Conservation (phyloP, 2,888 invertebrate species). For the Caenorhabditis sp. region DNA sequence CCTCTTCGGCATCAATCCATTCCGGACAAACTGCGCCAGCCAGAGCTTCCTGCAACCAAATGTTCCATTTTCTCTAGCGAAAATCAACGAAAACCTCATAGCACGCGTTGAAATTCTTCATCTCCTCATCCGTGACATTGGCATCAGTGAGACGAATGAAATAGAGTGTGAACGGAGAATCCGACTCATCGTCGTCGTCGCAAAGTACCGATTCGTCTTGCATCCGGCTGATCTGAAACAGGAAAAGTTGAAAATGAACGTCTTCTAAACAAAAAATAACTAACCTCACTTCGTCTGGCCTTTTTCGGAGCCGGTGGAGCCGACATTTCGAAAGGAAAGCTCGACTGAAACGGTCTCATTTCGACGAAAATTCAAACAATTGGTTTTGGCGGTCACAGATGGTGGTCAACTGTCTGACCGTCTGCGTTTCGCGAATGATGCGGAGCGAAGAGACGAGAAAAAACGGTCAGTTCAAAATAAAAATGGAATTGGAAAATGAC, state of each 20-base stretch:
- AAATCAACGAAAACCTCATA: slow-evolving; percentile 18
- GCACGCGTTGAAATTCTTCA: background rate
- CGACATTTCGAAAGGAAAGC: slow-evolving; percentile 1
- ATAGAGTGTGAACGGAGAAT: slow-evolving; percentile 51
- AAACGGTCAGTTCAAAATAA: too few species aligned
- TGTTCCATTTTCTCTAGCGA: too few species aligned
- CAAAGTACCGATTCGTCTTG: slow-evolving; percentile 52
- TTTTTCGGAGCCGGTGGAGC: slow-evolving; percentile 61
- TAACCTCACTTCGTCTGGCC: slow-evolving; percentile 35
- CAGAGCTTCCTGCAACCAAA: slow-evolving; percentile 1
- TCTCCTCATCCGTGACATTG: slow-evolving; percentile 20
- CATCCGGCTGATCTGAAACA: slow-evolving; percentile 19
- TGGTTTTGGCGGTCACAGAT: background rate
- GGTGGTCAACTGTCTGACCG: slow-evolving; percentile 9
- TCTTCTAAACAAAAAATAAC: too few species aligned
- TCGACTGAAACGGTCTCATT: background rate
- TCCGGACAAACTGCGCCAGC: slow-evolving; percentile 46
- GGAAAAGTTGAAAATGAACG: too few species aligned
- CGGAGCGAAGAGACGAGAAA: background rate
- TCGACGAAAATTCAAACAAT: slow-evolving; percentile 12
- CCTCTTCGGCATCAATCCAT: slow-evolving; percentile 51
- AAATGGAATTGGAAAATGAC: background rate
- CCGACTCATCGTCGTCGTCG: slow-evolving; percentile 40
- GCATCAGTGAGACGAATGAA: slow-evolving; percentile 32
- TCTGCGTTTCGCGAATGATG: slow-evolving; percentile 26